Evolutionary conservation across 2,797 vertebrate species (phyloP).

Genomic region (Masticophis lateralis): DNA sequence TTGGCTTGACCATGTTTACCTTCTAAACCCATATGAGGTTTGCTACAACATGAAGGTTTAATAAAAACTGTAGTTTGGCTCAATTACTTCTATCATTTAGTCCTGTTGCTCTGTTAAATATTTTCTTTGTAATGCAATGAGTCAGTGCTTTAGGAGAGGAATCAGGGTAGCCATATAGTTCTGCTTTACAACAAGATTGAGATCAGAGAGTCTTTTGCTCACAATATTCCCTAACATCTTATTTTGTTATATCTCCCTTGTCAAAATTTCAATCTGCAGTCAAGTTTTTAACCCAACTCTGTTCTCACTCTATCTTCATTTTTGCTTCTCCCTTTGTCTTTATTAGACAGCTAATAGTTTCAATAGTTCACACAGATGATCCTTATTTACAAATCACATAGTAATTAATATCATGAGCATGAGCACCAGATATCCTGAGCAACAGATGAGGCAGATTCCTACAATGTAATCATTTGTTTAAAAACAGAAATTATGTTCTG

Average conservation of each 20-base stretch:
- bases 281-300: background rate
- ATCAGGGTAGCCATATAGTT: background rate
- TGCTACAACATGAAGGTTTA: background rate
- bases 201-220: no score
- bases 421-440: background rate
- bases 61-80: background rate
- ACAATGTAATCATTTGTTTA: constrained; percentile 24
- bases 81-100: background rate
- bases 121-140: background rate
- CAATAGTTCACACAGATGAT: constrained; percentile 49
- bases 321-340: constrained; percentile 31
- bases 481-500: constrained; percentile 33
- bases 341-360: constrained; percentile 41
- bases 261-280: background rate
- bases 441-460: constrained; percentile 19
- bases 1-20: background rate
- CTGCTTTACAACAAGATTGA: background rate
- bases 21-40: background rate
- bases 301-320: constrained; percentile 11
- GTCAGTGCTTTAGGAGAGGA: background rate
- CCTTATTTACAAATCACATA: constrained; percentile 29
- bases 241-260: no score
- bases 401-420: constrained; percentile 19
- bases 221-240: no score
- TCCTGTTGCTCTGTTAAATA: background rate